Base-by-base conservation (phyloP, 2,888 invertebrate genomes). In the Drosophila leonis region DNA sequence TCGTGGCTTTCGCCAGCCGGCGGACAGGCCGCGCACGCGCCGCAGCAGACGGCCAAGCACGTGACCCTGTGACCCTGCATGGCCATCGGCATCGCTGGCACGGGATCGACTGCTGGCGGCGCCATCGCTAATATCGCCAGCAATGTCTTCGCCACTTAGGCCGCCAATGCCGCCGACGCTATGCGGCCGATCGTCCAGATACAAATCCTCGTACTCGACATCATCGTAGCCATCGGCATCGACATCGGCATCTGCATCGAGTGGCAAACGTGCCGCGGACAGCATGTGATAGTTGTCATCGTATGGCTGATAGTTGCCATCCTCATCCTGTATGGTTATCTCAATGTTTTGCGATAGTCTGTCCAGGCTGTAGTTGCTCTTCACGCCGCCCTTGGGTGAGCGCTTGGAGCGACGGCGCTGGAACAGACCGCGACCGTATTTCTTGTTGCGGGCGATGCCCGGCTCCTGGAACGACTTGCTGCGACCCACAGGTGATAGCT, bases 391-490 rank as follows among this genome's bases (percentile, higher is more conserved):
- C 42, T 84, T 85, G 27, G 89, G 86, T 6, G 88, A 84, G 54
- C 90, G 90, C 71, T 92, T 93, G 15, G 92, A 92, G 37, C 91
- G 92, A 1, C 93, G 87, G 1, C 93, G 90, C 48, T 91, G 92
- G 64, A 92, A 92, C 60, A 93, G 82, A 0, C 83, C 84, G 29
- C 92, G 90, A 18, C 91, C 87, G 52, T 92, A 92, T 69, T 92
- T 92, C 76, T 91, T 91, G 46, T 85, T 82, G 4, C 90, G 83
- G 5, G 82, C 46, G 4, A 91, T 85, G 55, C 92, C 91, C 35
- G 92, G 89, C 68, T 93, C 93, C 82, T 93, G 93, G 80, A 93
- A 93, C n/a, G 93, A 93, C 77, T 92, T 92, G 79, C 93, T 93
- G 39, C 93, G 91, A 1, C 89, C 88, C 46, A 93, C 93, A 18